Base-by-base conservation (phyloP, 2,888 invertebrate species). In the Blera fallax region DNA sequence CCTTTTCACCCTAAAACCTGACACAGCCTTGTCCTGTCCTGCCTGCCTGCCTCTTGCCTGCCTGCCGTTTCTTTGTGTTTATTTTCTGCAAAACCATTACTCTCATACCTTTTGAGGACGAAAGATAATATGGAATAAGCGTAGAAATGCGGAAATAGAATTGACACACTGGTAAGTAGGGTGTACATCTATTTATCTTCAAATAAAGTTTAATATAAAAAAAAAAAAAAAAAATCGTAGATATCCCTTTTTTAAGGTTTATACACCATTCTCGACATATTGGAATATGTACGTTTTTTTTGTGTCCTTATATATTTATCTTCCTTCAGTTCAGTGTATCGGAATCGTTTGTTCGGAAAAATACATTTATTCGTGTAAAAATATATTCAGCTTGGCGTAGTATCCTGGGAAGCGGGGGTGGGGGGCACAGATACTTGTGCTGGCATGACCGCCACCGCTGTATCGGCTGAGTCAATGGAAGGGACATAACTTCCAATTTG, bases 401-500 rank as follows among this genome's bases (percentile, higher is more conserved):
- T 3, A 24, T 24, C 24, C n/a, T n/a, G n/a, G n/a, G n/a, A n/a
- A n/a, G n/a, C n/a, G n/a, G n/a, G n/a, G n/a, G n/a, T n/a, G n/a
- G 74, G 64, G 73, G 70, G 62, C 40, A 50, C 50, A 82, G 77
- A 82, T 82, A 72, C 37, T 73, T 65, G 52, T 78, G 43, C 37
- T 50, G 52, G 70, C 43, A 74, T 69, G 72, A 65, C 74, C 69
- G 60, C 67, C 43, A 52, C 65, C 40, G 45, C 52, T 24, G 54
- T 54, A 79, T 64, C 70, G 45, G 60, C 16, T 50, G 74, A 80
- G 73, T 79, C 74, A 84, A 84, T 85, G 76, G 80, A 80, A 85
- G 48, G 84, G 84, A 85, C 84, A 76, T 80, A 85, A 85, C 80
- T 80, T 80, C 80, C 84, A 80, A 85, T 85, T 85, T 85, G 74